Base-by-base conservation (phyloP, 2,797 vertebrate species). In the Sebastolobus alascanus region DNA sequence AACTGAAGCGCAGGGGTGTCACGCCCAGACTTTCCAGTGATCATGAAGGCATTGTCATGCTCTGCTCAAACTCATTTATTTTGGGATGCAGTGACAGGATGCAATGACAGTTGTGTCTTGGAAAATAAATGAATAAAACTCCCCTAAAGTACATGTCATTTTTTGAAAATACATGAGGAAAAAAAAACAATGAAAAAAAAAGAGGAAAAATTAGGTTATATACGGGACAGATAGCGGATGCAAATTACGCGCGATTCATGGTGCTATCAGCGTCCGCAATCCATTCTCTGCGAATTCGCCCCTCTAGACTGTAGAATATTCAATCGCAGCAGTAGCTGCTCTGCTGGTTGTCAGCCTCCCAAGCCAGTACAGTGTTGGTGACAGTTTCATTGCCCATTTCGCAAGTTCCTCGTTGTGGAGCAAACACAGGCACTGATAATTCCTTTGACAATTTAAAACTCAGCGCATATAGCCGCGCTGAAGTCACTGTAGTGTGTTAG, bases 391-490 rank as follows among this genome's bases (percentile, higher is more conserved):
- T 74, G 80, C 69, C 27, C 82, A 80, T 84, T 89, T 78, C 64
- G 43, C 89, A 68, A 75, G 75, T 68, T 78, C 37, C 70, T 74
- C 38, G 66, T 80, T 72, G 70, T 60, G 84, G 55, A 73, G 83
- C 79, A 85, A 84, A 86, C 76, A 43, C 38, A 11, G 60, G 64
- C 80, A 65, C 20, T 76, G 73, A 61, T 84, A 83, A 88, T 90
- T 83, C 86, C 83, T 79, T 69, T 81, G 73, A 90, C 84, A 79
- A 72, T 79, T 80, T 83, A 58, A 76, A 90, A 75, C 43, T 75
- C 68, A 4, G 76, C 67, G 52, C 69, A 80, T 73, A 68, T 77
- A 76, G 73, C 82, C 72, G 27, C 11, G 54, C 80, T 66, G 65
- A 65, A 88, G 72, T 61, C 77, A 56, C 59, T 71, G 84, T 50